Evolutionary conservation across 2,888 invertebrate genomes (phyloP).

Genomic region (Hirtodrosophila trivittata): DNA sequence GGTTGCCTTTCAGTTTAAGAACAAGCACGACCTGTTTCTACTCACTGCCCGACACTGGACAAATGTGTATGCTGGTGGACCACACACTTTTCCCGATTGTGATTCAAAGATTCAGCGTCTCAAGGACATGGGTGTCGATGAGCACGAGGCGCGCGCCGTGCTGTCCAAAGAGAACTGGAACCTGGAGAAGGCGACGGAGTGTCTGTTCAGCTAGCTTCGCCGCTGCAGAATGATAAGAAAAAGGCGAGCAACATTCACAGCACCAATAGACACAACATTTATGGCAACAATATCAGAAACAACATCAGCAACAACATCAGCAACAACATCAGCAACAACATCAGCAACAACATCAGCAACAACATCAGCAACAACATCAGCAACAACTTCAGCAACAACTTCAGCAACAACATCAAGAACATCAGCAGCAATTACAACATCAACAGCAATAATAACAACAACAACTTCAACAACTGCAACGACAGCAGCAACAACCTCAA

Average conservation of each 20-base stretch:
- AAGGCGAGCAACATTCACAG: not conserved
- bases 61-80: constrained; percentile 95
- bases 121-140: constrained; percentile 97
- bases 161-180: constrained; percentile 97
- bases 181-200: constrained; percentile 95
- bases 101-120: constrained; percentile 94
- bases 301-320: too few relatives aligned
- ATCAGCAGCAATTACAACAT: constrained; percentile 17
- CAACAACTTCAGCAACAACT: constrained; percentile 17
- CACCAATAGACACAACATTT: constrained; percentile 11
- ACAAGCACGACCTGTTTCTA: constrained; percentile 92
- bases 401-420: constrained; percentile 11
- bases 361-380: constrained; percentile 2
- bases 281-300: constrained; percentile 5
- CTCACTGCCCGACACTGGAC: constrained; percentile 98
- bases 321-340: constrained; percentile 19
- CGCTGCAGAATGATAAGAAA: not conserved
- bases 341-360: too few relatives aligned
- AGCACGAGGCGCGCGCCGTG: constrained; percentile 94
- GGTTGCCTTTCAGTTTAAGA: constrained; percentile 98
- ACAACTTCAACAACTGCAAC: constrained; percentile 7
- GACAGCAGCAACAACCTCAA: too few relatives aligned
- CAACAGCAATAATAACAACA: constrained; percentile 17
- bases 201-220: constrained; percentile 90
- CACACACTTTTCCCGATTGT: constrained; percentile 90